Conservation (phyloP, 2,888 invertebrate species). For the Drosophila limbata region DNA sequence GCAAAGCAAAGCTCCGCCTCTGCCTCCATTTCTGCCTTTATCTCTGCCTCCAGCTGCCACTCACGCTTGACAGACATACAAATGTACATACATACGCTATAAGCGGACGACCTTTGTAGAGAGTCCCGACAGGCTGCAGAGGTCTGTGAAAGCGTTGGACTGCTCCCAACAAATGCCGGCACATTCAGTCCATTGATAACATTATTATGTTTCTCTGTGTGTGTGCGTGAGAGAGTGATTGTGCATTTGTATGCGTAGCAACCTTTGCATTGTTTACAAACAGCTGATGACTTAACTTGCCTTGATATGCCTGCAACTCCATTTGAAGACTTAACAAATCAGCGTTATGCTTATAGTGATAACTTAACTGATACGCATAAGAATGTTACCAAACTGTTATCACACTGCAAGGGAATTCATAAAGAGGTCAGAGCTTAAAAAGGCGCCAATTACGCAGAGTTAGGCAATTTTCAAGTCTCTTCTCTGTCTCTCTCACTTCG, state of each 20-base stretch:
- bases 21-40: slow-evolving; percentile 1
- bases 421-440: slow-evolving; percentile 19
- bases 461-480: slow-evolving; percentile 2
- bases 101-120: slow-evolving; percentile 8
- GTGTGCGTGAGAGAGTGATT: slow-evolving; percentile 11
- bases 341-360: slow-evolving; percentile 11
- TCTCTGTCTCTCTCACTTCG: background rate
- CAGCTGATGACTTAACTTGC: slow-evolving; percentile 54
- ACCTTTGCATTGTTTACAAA: slow-evolving; percentile 73
- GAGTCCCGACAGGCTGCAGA: slow-evolving; percentile 4
- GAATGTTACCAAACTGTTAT: slow-evolving; percentile 8
- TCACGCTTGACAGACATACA: slow-evolving; percentile 16
- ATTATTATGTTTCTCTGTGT: slow-evolving; percentile 14
- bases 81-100: background rate
- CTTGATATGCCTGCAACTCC: slow-evolving; percentile 18
- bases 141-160: slow-evolving; percentile 15
- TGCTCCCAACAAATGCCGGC: slow-evolving; percentile 19
- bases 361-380: slow-evolving; percentile 10
- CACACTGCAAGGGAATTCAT: background rate
- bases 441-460: slow-evolving; percentile 6
- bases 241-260: slow-evolving; percentile 13
- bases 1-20: slow-evolving; percentile 41
- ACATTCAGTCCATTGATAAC: slow-evolving; percentile 50
- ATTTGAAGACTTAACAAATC: slow-evolving; percentile 11
- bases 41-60: slow-evolving; percentile 15